Percentiles rank a stretch among this genome's conserved stretches.
Conservation (phyloP, 2,888 invertebrate genomes). For the Apoderus coryli region DNA sequence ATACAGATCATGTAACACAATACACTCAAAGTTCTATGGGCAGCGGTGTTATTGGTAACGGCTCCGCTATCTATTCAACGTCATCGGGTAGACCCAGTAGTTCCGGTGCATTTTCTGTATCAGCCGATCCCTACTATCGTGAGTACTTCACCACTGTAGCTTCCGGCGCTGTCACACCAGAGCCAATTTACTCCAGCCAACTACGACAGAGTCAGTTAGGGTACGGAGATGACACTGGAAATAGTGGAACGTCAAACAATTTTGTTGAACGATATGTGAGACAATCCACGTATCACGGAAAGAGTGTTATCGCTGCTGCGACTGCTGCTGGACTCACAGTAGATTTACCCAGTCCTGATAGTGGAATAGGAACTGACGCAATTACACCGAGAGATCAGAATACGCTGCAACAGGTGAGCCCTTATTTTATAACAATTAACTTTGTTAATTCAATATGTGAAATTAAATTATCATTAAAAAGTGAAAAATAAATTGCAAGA, state of each 20-base stretch:
- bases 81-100: conserved; percentile 27
- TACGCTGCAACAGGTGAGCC: conserved; percentile 78
- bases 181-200: conserved; percentile 33
- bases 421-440: too few species aligned
- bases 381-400: conserved; percentile 84
- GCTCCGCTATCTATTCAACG: conserved; percentile 30
- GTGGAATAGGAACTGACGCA: conserved; percentile 88
- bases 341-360: conserved; percentile 90
- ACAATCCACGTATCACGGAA: conserved; percentile 45
- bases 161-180: conserved; percentile 41
- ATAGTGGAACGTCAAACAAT: too few species aligned
- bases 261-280: conserved; percentile 48
- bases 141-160: conserved; percentile 57
- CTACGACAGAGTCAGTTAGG: conserved; percentile 37
- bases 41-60: conserved; percentile 34
- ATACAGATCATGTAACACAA: conserved; percentile 25
- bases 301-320: conserved; percentile 58
- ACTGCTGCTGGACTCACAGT: conserved; percentile 73
- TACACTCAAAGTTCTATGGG: conserved; percentile 32
- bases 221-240: conserved; percentile 41
- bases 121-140: conserved; percentile 66
- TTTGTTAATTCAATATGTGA: too few species aligned
- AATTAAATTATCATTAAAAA: too few species aligned
- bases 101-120: conserved; percentile 45
- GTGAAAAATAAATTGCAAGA: too few species aligned